Conservation (phyloP, 2,888 invertebrate genomes). For the Agonopterix heracliana region DNA sequence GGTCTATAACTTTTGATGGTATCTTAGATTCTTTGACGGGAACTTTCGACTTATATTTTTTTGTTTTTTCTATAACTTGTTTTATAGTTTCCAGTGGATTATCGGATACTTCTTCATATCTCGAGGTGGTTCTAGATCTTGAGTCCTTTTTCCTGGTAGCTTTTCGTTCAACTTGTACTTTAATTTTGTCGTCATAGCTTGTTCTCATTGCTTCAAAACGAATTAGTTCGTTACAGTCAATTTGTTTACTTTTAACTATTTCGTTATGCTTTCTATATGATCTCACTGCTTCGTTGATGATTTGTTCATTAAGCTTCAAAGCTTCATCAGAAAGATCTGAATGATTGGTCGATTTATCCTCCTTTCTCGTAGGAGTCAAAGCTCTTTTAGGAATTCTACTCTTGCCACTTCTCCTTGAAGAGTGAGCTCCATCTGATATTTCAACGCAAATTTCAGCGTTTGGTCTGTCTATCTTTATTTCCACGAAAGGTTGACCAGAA, state of each 20-base stretch:
- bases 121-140: too few relatives aligned
- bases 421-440: constrained; percentile 8
- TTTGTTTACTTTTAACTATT: too few relatives aligned
- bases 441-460: constrained; percentile 22
- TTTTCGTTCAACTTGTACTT: constrained; percentile 1
- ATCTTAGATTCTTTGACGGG: too few relatives aligned
- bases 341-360: not conserved
- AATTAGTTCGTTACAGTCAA: too few relatives aligned
- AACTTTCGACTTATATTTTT: too few relatives aligned
- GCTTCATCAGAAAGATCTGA: not conserved
- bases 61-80: too few relatives aligned
- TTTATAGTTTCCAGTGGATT: too few relatives aligned
- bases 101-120: too few relatives aligned
- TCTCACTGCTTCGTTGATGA: not conserved
- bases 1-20: too few relatives aligned
- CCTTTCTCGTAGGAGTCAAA: constrained; percentile 5
- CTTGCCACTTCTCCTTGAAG: constrained; percentile 6
- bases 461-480: constrained; percentile 37
- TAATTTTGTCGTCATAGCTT: too few relatives aligned
- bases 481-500: constrained; percentile 21
- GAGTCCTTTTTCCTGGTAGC: too few relatives aligned
- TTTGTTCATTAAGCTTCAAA: not conserved
- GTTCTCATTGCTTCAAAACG: too few relatives aligned
- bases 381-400: constrained; percentile 38
- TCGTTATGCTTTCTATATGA: not conserved